Conservation (phyloP, 2,113 vertebrate species). For the Hemibates koningsi region DNA sequence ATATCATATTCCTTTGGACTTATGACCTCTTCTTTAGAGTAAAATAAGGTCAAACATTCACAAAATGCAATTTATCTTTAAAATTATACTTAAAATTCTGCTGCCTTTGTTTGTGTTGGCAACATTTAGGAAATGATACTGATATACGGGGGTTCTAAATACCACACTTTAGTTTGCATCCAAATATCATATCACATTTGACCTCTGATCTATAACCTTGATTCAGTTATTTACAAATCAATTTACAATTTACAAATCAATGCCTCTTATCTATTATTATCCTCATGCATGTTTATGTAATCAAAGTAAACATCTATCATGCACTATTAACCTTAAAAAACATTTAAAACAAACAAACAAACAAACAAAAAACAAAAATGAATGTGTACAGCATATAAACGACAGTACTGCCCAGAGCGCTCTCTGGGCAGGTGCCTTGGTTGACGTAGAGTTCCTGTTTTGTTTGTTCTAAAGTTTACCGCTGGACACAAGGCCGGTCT, state of each 20-base stretch:
- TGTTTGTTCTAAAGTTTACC: background rate
- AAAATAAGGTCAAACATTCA: background rate
- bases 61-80: background rate
- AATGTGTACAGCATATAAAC: background rate
- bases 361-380: background rate
- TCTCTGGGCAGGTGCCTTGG: background rate
- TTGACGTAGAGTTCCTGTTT: background rate
- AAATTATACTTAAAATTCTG: background rate
- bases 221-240: background rate
- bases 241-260: background rate
- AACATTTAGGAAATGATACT: background rate
- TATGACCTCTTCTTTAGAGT: background rate
- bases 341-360: background rate
- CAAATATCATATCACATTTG: background rate
- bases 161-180: background rate
- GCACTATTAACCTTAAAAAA: background rate
- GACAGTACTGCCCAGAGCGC: background rate
- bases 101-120: background rate
- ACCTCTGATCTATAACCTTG: background rate
- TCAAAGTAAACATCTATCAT: background rate
- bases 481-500: background rate
- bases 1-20: background rate
- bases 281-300: background rate
- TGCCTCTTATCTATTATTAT: background rate
- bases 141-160: background rate